Conservation (phyloP, 2,113 vertebrate genomes). For the Parus major region DNA sequence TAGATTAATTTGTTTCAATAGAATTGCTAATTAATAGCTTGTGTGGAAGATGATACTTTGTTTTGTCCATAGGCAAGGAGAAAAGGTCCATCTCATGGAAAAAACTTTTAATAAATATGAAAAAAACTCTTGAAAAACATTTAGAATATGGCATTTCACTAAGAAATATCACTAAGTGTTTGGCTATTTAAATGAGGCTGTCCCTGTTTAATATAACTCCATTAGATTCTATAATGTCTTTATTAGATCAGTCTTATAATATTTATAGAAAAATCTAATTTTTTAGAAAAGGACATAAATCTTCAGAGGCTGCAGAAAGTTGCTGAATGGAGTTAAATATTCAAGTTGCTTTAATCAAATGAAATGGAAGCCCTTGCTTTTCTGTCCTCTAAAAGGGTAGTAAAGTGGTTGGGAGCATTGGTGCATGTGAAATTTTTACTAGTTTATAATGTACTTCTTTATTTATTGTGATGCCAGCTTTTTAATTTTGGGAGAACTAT, state of each 20-base stretch:
- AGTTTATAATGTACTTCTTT: neutral
- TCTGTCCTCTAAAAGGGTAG: neutral
- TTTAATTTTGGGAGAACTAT: constrained; percentile 35
- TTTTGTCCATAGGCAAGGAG: neutral
- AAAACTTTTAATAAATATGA: neutral
- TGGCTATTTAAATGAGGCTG: neutral
- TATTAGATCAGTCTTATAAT: neutral
- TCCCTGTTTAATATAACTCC: neutral
- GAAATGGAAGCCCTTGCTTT: neutral
- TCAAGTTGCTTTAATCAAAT: neutral
- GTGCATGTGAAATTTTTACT: neutral
- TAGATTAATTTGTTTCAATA: constrained; percentile 18
- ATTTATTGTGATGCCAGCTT: constrained; percentile 38
- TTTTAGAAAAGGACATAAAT: neutral
- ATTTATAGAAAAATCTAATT: neutral
- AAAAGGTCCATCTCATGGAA: neutral
- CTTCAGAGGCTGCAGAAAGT: neutral
- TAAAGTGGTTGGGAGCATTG: neutral
- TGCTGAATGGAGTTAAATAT: neutral
- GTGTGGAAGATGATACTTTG: neutral
- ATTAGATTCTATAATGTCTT: neutral
- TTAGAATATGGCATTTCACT: neutral
- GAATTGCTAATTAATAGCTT: neutral
- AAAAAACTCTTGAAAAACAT: neutral
- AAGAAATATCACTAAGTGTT: neutral